Percentiles rank a stretch among this genome's conserved stretches.
These are phyloP conservation scores for Crocodylus rhombifer DNA, from an alignment of 2,797 vertebrate genomes.

Conservation along the genomic window DNA sequence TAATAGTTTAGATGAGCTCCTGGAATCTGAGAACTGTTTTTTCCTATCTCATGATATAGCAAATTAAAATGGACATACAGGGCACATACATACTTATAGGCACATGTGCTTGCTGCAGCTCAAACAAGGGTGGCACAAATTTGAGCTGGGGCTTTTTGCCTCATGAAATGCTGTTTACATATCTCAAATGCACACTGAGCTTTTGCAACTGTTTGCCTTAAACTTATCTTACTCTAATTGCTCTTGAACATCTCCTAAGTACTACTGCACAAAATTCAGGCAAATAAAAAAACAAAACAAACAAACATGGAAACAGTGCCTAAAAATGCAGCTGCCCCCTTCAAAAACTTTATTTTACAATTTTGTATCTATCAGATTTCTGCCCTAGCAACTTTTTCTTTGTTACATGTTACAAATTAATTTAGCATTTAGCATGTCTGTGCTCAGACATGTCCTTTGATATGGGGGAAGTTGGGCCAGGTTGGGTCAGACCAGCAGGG, in stretches of 20 bases:
- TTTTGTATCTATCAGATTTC: conserved; percentile 46
- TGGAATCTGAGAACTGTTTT: not conserved
- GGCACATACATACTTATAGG: too few species aligned
- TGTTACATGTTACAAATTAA: conserved; percentile 50
- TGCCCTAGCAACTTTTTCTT: conserved; percentile 63
- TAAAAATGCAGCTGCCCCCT: conserved; percentile 65
- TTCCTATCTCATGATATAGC: not conserved
- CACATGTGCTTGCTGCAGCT: too few species aligned
- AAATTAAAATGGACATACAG: not conserved
- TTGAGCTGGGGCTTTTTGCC: conserved; percentile 37
- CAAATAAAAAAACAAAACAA: conserved; percentile 26
- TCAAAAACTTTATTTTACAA: conserved; percentile 29
- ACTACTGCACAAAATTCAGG: conserved; percentile 51
- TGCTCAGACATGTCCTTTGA: too few species aligned
- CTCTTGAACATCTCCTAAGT: conserved; percentile 59
- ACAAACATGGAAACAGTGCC: conserved; percentile 61
- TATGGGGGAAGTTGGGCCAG: too few species aligned
- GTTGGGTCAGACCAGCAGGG: too few species aligned
- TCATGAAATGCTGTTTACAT: conserved; percentile 63
- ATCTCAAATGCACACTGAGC: conserved; percentile 59
- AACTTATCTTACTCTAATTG: conserved; percentile 61
- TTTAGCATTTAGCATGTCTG: conserved; percentile 12
- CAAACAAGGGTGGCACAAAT: too few species aligned
- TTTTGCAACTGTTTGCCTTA: conserved; percentile 80
- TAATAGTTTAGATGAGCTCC: not conserved